A percentile compares a stretch with the other conserved stretches of the same genome.
Evolutionary conservation across 2,797 vertebrate species (phyloP).

Genomic region (Silurus lanzhouensis): DNA sequence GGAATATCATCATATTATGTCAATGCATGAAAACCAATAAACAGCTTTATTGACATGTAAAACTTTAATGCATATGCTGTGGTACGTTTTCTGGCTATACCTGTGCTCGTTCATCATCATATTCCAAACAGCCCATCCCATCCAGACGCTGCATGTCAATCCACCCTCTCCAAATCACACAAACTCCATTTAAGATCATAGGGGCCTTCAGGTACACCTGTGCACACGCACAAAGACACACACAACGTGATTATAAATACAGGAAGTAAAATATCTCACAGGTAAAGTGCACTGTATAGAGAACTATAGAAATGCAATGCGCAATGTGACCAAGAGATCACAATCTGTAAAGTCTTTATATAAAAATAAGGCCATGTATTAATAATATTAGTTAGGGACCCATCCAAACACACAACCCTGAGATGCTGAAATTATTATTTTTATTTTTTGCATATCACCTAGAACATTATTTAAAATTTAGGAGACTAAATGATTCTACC

Average conservation of each 20-base stretch:
- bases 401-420: neutral
- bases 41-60: neutral
- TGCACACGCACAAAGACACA: conserved; percentile 23
- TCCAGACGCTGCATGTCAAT: conserved; percentile 96
- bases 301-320: neutral
- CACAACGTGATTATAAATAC: neutral
- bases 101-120: conserved; percentile 96
- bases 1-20: neutral
- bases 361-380: neutral
- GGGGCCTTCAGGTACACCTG: conserved; percentile 96
- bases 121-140: conserved; percentile 97
- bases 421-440: neutral
- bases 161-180: conserved; percentile 98
- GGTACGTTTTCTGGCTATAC: conserved; percentile 66
- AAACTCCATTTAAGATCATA: conserved; percentile 98
- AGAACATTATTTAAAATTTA: neutral
- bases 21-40: neutral
- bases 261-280: no score
- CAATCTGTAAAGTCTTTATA: neutral
- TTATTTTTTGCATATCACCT: neutral
- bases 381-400: neutral
- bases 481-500: neutral
- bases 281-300: neutral
- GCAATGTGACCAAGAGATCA: no score
- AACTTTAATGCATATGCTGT: neutral